Conservation (phyloP, 1,140 invertebrate species). For the Drosophila ohnishii region DNA sequence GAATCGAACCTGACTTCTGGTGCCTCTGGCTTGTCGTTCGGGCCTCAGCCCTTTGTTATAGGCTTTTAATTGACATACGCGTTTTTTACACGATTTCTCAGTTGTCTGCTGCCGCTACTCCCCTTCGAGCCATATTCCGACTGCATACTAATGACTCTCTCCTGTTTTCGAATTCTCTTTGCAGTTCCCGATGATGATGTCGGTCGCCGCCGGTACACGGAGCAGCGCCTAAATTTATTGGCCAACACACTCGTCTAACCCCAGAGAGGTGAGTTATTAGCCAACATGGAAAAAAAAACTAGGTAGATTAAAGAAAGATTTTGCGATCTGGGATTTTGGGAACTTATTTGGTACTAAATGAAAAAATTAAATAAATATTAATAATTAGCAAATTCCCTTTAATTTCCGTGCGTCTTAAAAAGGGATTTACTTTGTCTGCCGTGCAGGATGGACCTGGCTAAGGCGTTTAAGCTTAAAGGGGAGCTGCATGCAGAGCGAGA, state of each 20-base stretch:
- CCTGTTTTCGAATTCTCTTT: slow-evolving; percentile 37
- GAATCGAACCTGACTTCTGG: slow-evolving; percentile 54
- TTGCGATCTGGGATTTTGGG: neutral
- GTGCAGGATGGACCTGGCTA: too few species aligned
- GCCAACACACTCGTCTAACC: slow-evolving; percentile 32
- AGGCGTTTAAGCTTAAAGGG: too few species aligned
- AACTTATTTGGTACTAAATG: neutral
- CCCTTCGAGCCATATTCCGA: slow-evolving; percentile 18
- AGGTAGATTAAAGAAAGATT: neutral
- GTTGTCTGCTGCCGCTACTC: slow-evolving; percentile 22
- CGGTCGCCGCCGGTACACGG: slow-evolving; percentile 14
- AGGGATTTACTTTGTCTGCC: too few species aligned
- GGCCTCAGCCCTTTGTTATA: slow-evolving; percentile 60
- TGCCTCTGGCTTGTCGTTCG: slow-evolving; percentile 37
- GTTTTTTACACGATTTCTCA: slow-evolving; percentile 72
- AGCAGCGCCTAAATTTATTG: slow-evolving; percentile 59
- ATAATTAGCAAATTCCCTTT: too few species aligned
- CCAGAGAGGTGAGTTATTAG: slow-evolving; percentile 71
- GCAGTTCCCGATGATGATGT: slow-evolving; percentile 49
- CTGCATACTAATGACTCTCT: slow-evolving; percentile 68
- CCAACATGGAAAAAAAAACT: neutral
- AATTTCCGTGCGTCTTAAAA: too few species aligned
- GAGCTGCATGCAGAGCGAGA: too few species aligned
- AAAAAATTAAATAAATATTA: too few species aligned
- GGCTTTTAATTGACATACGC: slow-evolving; percentile 81